Percentiles rank a stretch among this genome's conserved stretches.
Conservation (phyloP, 2,113 vertebrate genomes). For the Trematomus loennbergii region DNA sequence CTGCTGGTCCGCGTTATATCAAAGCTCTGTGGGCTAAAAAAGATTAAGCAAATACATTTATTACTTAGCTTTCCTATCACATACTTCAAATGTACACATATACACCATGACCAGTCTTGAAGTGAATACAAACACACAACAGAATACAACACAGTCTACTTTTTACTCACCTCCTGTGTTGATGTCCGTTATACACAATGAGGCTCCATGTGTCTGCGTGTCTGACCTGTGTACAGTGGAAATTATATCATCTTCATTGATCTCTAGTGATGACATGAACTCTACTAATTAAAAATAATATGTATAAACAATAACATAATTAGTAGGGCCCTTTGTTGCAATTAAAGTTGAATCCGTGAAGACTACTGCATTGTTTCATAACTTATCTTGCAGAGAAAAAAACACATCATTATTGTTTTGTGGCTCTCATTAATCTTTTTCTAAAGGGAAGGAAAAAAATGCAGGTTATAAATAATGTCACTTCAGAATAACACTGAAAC, state of each 20-base stretch:
- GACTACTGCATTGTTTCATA: not conserved
- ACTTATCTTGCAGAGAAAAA: not conserved
- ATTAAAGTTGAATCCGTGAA: not conserved
- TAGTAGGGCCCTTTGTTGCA: not conserved
- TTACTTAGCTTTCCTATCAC: too few species aligned
- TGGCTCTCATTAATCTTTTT: not conserved
- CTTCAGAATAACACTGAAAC: not conserved
- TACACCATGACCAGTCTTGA: not conserved
- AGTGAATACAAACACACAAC: not conserved
- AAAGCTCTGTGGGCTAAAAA: constrained; percentile 1
- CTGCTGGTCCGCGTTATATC: not conserved
- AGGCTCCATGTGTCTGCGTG: not conserved
- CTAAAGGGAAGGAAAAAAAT: not conserved
- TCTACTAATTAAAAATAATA: constrained; percentile 30
- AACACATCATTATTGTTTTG: not conserved
- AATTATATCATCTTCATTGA: not conserved
- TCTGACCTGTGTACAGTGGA: not conserved
- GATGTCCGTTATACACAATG: not conserved
- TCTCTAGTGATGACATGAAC: constrained; percentile 19
- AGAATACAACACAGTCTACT: not conserved
- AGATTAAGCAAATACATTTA: not conserved
- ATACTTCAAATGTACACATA: not conserved
- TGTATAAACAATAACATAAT: not conserved
- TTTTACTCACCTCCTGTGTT: not conserved
- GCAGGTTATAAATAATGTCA: not conserved